Percentiles rank a stretch among this genome's conserved stretches.
Conservation (phyloP, 2,888 invertebrate species). For the Mesorhabditis spiculigera region DNA sequence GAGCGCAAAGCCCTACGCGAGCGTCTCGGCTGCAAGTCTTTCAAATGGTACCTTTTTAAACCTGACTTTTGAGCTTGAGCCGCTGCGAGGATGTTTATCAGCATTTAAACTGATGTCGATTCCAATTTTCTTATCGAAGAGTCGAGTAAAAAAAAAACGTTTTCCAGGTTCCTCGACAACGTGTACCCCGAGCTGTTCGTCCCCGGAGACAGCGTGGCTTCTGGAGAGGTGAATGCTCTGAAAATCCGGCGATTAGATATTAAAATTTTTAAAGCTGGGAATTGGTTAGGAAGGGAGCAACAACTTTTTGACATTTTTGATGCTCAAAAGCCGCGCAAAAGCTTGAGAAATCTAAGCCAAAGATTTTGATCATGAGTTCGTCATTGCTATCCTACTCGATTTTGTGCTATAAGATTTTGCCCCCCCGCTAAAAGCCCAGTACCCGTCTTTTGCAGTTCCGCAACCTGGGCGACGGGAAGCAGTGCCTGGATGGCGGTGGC, state of each 20-base stretch:
- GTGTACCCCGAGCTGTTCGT: constrained; percentile 98
- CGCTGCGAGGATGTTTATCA: too few relatives aligned
- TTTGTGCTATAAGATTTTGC: too few relatives aligned
- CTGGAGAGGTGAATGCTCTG: constrained; percentile 79
- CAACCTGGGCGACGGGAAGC: constrained; percentile 30
- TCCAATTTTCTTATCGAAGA: too few relatives aligned
- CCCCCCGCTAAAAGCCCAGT: too few relatives aligned
- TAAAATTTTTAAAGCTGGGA: constrained; percentile 50
- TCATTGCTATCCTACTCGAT: constrained; percentile 74
- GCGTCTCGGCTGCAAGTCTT: constrained; percentile 85
- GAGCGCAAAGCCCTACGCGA: constrained; percentile 77
- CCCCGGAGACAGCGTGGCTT: constrained; percentile 86
- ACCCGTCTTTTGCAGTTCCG: constrained; percentile 50
- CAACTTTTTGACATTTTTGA: constrained; percentile 92
- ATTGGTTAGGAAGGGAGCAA: constrained; percentile 29
- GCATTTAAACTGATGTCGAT: too few relatives aligned
- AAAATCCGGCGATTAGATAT: neutral
- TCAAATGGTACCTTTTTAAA: constrained; percentile 79
- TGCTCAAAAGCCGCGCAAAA: constrained; percentile 90
- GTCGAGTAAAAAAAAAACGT: too few relatives aligned
- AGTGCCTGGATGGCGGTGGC: constrained; percentile 55
- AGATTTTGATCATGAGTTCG: constrained; percentile 99
- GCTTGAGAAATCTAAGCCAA: constrained; percentile 92
- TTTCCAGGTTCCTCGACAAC: constrained; percentile 74
- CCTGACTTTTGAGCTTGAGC: too few relatives aligned